Percentiles rank a stretch among this genome's conserved stretches.
phyloP scores from a whole-genome alignment of 2,888 invertebrate species.

The Corbicula japonica region DNA sequence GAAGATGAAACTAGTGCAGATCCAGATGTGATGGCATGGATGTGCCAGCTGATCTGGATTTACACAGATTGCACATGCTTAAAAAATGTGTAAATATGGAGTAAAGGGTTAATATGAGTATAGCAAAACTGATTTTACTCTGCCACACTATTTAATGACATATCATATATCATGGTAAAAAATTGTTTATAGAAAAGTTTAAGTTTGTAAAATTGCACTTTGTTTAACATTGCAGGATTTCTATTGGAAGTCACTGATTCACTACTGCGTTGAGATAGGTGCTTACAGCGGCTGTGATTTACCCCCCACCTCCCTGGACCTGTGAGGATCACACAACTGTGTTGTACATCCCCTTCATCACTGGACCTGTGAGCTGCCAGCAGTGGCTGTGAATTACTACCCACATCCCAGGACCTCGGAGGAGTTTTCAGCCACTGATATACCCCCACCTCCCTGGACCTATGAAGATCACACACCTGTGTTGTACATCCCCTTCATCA shows the following conservation, averaged over 20 bases:
- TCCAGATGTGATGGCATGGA: too few species aligned
- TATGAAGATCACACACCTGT: too few species aligned
- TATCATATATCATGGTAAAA: neutral
- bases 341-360: too few species aligned
- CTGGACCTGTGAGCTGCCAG: constrained; percentile 3
- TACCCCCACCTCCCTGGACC: constrained; percentile 51
- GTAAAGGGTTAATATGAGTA: too few species aligned
- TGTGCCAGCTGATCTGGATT: too few species aligned
- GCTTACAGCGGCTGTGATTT: constrained; percentile 84
- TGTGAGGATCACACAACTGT: too few species aligned
- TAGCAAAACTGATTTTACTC: neutral
- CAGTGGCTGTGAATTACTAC: constrained; percentile 84
- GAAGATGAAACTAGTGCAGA: too few species aligned
- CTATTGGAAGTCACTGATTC: constrained; percentile 81
- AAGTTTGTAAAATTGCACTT: neutral
- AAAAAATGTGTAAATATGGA: too few species aligned
- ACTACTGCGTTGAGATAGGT: constrained; percentile 79
- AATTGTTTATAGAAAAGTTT: neutral
- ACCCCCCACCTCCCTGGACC: constrained; percentile 61
- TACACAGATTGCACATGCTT: too few species aligned
- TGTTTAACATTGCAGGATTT: constrained; percentile 75
- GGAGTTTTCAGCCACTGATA: too few species aligned
- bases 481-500: too few species aligned
- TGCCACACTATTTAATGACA: neutral
- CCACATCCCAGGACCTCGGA: too few species aligned